phyloP scores from a whole-genome alignment of 2,888 invertebrate species.

The Pollenia griseotomentosa region DNA sequence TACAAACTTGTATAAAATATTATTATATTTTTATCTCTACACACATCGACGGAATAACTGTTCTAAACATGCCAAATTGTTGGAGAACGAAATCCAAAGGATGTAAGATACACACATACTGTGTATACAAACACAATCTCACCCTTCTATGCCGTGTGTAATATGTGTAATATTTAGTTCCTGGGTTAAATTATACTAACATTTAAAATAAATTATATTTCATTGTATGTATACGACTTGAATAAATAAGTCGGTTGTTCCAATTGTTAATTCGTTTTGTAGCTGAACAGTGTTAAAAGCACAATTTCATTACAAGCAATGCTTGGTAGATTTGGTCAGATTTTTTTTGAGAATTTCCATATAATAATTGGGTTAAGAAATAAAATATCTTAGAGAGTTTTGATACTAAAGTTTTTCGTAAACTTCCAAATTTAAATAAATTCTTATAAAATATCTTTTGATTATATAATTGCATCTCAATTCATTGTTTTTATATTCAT shows the following conservation, averaged over 20 bases:
- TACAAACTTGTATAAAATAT: not conserved
- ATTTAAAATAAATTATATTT: conserved; percentile 28
- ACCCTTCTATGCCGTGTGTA: conserved; percentile 5
- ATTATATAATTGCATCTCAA: too few species aligned
- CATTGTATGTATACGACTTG: too few species aligned
- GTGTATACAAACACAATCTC: not conserved
- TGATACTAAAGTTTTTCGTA: too few species aligned
- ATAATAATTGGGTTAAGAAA: too few species aligned
- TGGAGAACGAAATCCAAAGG: not conserved
- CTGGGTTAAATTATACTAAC: conserved; percentile 28
- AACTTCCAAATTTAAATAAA: too few species aligned
- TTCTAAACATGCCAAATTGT: conserved; percentile 3
- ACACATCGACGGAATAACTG: not conserved
- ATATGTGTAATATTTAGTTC: not conserved
- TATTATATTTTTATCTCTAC: conserved; percentile 29
- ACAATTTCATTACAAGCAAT: not conserved
- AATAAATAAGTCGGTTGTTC: conserved; percentile 7
- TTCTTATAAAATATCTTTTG: too few species aligned
- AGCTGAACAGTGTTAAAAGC: not conserved
- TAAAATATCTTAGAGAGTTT: too few species aligned
- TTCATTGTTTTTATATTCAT: too few species aligned
- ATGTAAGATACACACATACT: not conserved
- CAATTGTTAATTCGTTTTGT: conserved; percentile 2
- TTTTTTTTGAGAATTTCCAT: too few species aligned
- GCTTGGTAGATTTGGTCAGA: too few species aligned